A percentile compares a stretch with the other conserved stretches of the same genome.
Conservation (phyloP, 2,797 vertebrate species). For the Oreonectes daqikongensis region DNA sequence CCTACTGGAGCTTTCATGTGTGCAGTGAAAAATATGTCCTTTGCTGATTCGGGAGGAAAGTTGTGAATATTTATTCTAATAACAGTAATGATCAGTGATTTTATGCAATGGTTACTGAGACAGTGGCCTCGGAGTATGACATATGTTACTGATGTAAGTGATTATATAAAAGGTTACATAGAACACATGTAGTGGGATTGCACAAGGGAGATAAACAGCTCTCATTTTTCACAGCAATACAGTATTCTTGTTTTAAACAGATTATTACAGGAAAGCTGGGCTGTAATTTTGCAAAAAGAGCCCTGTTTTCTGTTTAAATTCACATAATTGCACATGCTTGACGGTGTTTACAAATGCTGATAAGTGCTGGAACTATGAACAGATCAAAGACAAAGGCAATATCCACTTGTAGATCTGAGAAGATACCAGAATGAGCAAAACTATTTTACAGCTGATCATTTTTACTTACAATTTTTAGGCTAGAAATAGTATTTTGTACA, state of each 20-base stretch:
- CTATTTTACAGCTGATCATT: background rate
- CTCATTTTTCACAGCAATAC: conserved; percentile 8
- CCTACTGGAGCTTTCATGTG: conserved; percentile 46
- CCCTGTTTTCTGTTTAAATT: background rate
- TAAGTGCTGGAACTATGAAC: background rate
- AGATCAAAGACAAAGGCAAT: background rate
- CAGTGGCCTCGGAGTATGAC: conserved; percentile 10
- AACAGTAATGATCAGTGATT: conserved; percentile 19
- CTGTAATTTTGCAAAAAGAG: background rate
- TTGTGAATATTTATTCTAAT: conserved; percentile 17
- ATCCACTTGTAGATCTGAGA: background rate
- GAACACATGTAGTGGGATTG: conserved; percentile 3
- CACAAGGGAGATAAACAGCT: conserved; percentile 9
- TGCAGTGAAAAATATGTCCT: conserved; percentile 40
- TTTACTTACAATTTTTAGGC: background rate
- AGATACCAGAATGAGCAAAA: background rate
- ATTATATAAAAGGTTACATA: conserved; percentile 30
- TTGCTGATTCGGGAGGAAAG: conserved; percentile 26
- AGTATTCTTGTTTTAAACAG: conserved; percentile 8
- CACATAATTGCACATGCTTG: background rate
- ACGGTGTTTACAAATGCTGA: background rate
- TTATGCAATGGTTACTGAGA: background rate
- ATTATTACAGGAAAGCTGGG: background rate
- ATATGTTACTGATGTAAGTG: conserved; percentile 32
- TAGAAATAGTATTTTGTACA: background rate